Base-by-base conservation (phyloP, 2,113 vertebrate genomes). In the Chunga burmeisteri region DNA sequence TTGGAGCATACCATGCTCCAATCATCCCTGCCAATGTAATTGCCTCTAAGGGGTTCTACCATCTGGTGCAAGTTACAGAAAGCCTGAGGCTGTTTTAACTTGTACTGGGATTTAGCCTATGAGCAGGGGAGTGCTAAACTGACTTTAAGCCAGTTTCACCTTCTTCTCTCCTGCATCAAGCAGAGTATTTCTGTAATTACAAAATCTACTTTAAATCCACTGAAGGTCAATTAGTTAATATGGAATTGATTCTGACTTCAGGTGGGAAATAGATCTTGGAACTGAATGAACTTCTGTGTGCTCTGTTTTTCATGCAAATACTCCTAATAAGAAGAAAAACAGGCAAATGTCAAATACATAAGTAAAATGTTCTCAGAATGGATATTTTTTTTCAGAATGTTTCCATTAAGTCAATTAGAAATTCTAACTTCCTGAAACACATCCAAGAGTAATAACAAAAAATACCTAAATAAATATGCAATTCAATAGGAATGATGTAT, bases 21-120 rank as follows among this genome's bases (percentile, higher is more conserved):
- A 55, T 72, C 78, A 80, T 93, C 58, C 46, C 58, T 96, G 95
- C 89, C 91, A 96, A 59, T 58, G 66, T 82, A 96, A 90, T 87
- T 87, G 86, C 81, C 91, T 95, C 95, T 66, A 66, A 89, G 96
- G 94, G 81, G 22, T 80, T 94, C 87, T 94, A 59, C 89, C 97
- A 95, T 97, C 94, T 97, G 97, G 91, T 96, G 81, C 59, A 93
- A 70, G 93, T 94, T 96, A 95, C 73, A 91, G 73, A 95, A 94
- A 95, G 53, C 91, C 67, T 90, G 78, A 88, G 84, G 93, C 66
- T 94, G 87, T 91, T 96, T 91, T 90, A 95, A 68, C 87, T 87
- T 87, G 38, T 88, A 55, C 58, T 67, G 70, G 58, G 89, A 80
- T 72, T 87, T 90, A 93, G 58, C 53, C 84, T 91, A 30, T 0